Conservation (phyloP, 2,113 vertebrate species). For the Pampusana beccarii region DNA sequence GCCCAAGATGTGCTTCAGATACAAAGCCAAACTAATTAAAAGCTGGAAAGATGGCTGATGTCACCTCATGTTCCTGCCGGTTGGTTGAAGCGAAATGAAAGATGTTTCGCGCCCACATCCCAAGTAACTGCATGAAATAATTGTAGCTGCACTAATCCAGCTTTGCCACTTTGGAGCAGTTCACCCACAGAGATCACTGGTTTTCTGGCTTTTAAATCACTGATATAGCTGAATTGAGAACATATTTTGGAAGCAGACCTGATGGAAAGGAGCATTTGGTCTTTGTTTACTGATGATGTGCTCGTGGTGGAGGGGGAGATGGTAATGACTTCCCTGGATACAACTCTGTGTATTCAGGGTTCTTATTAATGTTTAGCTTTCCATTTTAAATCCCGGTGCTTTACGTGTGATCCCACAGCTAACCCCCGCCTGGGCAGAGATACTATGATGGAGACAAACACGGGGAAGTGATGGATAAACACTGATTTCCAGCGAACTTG, state of each 20-base stretch:
- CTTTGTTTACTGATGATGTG: neutral
- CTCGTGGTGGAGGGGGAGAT: neutral
- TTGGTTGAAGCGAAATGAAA: neutral
- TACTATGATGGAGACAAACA: slow-evolving; percentile 12
- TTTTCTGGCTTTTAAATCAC: neutral
- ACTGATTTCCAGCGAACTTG: neutral
- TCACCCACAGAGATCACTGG: neutral
- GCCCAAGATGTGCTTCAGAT: neutral
- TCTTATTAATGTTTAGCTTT: neutral
- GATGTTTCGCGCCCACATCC: neutral
- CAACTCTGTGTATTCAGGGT: neutral
- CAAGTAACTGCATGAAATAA: neutral
- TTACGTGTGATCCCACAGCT: neutral
- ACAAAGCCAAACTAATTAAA: neutral
- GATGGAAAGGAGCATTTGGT: neutral
- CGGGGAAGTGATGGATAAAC: neutral
- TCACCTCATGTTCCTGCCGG: neutral
- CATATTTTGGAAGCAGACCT: neutral
- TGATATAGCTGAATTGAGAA: fast-evolving
- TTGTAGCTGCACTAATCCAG: neutral
- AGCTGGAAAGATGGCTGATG: neutral
- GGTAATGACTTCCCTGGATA: neutral
- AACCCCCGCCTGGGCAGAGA: neutral
- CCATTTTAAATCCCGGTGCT: neutral
- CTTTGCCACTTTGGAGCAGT: neutral